phyloP scores from a whole-genome alignment of 64 coral and sea anemone genomes.

The Catalaphyllia jardinei region DNA sequence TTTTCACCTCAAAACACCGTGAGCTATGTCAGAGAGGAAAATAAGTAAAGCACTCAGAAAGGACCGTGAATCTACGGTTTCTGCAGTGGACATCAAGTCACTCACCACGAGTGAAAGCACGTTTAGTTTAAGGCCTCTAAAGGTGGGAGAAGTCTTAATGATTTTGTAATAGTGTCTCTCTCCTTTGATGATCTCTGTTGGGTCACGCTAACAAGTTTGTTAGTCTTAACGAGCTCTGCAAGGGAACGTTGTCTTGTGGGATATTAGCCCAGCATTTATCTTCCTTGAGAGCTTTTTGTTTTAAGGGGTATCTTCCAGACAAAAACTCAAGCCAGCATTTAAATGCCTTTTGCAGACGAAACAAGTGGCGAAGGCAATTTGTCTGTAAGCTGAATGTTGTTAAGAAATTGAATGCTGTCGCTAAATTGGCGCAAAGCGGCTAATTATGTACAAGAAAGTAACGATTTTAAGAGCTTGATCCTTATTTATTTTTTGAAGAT shows the following conservation, averaged over 20 bases:
- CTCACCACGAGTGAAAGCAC: constrained; percentile 50
- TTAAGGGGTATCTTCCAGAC: not conserved
- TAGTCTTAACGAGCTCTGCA: not conserved
- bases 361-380: not conserved
- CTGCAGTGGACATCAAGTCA: constrained; percentile 38
- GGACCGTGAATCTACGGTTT: constrained; percentile 55
- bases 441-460: not conserved
- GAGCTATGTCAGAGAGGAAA: constrained; percentile 41
- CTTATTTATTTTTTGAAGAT: not conserved
- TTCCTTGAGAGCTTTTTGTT: not conserved
- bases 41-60: constrained; percentile 44
- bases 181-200: not conserved
- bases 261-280: not conserved
- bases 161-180: constrained; percentile 17
- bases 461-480: not conserved
- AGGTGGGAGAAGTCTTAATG: constrained; percentile 40
- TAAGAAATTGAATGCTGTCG: not conserved
- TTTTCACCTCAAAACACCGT: not conserved
- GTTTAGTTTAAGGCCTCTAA: constrained; percentile 58
- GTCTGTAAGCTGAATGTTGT: not conserved
- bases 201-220: constrained; percentile 10
- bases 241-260: not conserved
- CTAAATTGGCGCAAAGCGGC: not conserved
- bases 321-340: constrained; percentile 2
- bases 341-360: constrained; percentile 4